Evolutionary conservation across 2,113 vertebrate genomes (phyloP).

Genomic region (Aspidoscelis tigris): DNA sequence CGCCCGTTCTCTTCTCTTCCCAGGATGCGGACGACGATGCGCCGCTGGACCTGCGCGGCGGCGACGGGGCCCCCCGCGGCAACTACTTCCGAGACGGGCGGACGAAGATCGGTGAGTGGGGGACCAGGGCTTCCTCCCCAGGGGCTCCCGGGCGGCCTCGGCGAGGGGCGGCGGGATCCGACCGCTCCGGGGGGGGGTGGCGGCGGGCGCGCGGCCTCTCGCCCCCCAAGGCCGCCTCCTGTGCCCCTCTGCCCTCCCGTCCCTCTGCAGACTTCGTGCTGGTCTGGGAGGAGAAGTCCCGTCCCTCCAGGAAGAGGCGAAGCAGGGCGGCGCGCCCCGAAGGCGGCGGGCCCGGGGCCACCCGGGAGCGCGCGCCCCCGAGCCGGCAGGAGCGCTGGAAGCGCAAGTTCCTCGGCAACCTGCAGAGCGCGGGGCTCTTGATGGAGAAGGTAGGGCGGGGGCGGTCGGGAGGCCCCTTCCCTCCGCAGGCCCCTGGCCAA

Average conservation of each 20-base stretch:
- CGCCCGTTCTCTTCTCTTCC: background rate
- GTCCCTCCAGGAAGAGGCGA: conserved; percentile 62
- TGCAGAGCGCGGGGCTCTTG: conserved; percentile 70
- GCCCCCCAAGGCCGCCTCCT: background rate
- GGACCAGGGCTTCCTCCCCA: too few relatives aligned
- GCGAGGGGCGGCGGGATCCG: too few relatives aligned
- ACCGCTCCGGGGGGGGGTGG: background rate
- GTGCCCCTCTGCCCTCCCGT: background rate
- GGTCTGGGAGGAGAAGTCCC: conserved; percentile 77
- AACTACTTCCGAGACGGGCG: conserved; percentile 80
- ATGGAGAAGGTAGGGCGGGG: conserved; percentile 74
- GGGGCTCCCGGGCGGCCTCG: too few relatives aligned
- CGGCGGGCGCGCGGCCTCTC: too few relatives aligned
- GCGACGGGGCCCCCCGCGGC: conserved; percentile 45
- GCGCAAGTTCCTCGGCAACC: conserved; percentile 75
- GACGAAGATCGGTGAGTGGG: conserved; percentile 74
- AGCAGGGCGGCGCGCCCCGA: conserved; percentile 31
- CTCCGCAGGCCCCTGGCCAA: background rate
- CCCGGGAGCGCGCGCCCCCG: conserved; percentile 30
- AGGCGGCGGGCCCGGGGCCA: conserved; percentile 2
- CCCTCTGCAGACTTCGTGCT: conserved; percentile 77
- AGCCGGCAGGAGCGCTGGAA: conserved; percentile 57
- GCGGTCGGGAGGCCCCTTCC: background rate
- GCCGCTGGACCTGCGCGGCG: conserved; percentile 51
- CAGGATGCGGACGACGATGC: conserved; percentile 43